Evolutionary conservation across 2,888 invertebrate genomes (phyloP).

Genomic region (Autographa pulchrina): DNA sequence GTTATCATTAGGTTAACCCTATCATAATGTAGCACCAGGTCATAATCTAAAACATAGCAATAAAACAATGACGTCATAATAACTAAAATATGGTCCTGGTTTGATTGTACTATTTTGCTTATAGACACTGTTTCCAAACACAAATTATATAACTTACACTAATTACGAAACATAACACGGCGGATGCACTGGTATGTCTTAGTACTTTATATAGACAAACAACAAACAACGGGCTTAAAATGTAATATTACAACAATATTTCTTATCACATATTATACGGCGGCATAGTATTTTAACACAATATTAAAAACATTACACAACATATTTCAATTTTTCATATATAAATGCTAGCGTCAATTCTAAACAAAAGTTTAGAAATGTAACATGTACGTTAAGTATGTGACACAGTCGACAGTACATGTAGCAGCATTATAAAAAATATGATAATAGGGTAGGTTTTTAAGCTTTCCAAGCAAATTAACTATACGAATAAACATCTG

Average conservation of each 20-base stretch:
- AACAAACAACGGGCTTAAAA: neutral
- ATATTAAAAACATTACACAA: neutral
- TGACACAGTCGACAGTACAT: too few species aligned
- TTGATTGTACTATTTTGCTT: conserved; percentile 13
- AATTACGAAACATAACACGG: neutral
- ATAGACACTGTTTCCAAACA: neutral
- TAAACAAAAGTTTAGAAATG: neutral
- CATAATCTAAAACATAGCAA: conserved; percentile 25
- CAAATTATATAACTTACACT: neutral
- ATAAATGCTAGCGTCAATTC: neutral
- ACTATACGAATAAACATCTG: too few species aligned
- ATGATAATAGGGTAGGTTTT: too few species aligned
- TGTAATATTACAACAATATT: conserved; percentile 5
- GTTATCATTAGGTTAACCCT: conserved; percentile 12
- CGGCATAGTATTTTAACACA: neutral
- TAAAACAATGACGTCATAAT: neutral
- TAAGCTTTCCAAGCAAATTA: too few species aligned
- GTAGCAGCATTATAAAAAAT: too few species aligned
- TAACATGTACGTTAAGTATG: too few species aligned
- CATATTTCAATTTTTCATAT: neutral
- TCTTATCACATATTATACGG: neutral
- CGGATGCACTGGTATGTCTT: neutral
- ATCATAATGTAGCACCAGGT: conserved; percentile 45
- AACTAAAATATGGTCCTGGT: conserved; percentile 16
- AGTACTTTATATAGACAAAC: neutral